Conservation (phyloP, 1,140 invertebrate species). For the Dendrolimus punctatus region DNA sequence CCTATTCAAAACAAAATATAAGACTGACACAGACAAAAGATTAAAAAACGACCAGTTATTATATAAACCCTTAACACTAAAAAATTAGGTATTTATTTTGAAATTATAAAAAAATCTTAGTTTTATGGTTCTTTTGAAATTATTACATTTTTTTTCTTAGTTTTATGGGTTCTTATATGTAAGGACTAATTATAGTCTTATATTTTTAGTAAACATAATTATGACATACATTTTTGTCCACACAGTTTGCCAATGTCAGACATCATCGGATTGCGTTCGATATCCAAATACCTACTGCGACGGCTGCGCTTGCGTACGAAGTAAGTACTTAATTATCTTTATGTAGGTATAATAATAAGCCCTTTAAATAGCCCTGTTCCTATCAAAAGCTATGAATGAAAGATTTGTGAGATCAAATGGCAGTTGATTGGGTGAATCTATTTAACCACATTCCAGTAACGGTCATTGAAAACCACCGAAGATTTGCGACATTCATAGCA, state of each 20-base stretch:
- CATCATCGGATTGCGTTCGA: slow-evolving; percentile 74
- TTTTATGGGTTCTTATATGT: background rate
- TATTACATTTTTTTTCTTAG: background rate
- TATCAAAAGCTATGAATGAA: too few relatives aligned
- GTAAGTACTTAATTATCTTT: slow-evolving; percentile 52
- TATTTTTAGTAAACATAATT: background rate
- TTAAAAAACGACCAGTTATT: too few relatives aligned
- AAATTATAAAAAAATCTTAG: background rate
- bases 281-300: slow-evolving; percentile 73
- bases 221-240: slow-evolving; percentile 9
- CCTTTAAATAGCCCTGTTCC: too few relatives aligned
- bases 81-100: too few relatives aligned
- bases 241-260: slow-evolving; percentile 79
- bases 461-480: too few relatives aligned
- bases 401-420: too few relatives aligned
- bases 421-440: too few relatives aligned
- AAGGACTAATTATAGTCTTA: background rate
- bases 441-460: too few relatives aligned
- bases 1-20: too few relatives aligned
- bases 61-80: too few relatives aligned
- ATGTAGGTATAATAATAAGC: slow-evolving; percentile 3
- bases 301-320: slow-evolving; percentile 77
- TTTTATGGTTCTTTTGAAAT: background rate
- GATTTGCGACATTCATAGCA: too few relatives aligned
- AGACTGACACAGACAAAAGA: too few relatives aligned